These are phyloP conservation scores for Brachystomella parvula DNA, from an alignment of 1,140 invertebrate species.

Conservation along the genomic window DNA sequence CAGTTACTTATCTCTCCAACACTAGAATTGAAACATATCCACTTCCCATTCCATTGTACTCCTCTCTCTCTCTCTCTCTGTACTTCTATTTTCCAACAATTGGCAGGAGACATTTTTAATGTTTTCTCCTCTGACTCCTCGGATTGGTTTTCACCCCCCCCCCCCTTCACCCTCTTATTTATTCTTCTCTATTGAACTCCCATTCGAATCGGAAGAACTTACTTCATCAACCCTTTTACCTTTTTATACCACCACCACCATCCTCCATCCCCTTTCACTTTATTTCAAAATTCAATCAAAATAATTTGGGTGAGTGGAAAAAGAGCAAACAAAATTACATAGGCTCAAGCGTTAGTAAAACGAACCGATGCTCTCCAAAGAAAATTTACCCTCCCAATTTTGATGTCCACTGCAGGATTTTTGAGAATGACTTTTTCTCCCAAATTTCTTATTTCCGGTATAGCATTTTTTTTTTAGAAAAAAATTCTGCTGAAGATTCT, in stretches of 20 bases:
- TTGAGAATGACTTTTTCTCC: too few relatives aligned
- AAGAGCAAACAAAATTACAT: slow-evolving; percentile 1
- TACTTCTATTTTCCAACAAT: not conserved
- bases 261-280: not conserved
- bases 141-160: not conserved
- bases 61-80: slow-evolving; percentile 16
- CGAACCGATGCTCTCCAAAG: too few relatives aligned
- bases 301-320: not conserved
- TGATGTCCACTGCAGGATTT: too few relatives aligned
- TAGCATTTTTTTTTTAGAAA: too few relatives aligned
- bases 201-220: not conserved
- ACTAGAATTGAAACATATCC: too few relatives aligned
- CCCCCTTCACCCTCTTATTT: not conserved
- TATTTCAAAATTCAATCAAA: not conserved
- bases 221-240: not conserved
- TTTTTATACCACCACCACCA: not conserved
- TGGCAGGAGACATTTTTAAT: not conserved
- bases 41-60: not conserved
- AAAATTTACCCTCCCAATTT: too few relatives aligned
- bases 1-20: too few relatives aligned
- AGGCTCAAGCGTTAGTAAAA: too few relatives aligned
- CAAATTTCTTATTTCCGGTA: too few relatives aligned
- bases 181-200: not conserved
- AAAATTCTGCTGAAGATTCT: too few relatives aligned
- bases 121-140: not conserved